Evolutionary conservation across 2,888 invertebrate species (phyloP), one percentile per base, ranked within the genome.

Genomic region (Melanostoma mellinum): DNA sequence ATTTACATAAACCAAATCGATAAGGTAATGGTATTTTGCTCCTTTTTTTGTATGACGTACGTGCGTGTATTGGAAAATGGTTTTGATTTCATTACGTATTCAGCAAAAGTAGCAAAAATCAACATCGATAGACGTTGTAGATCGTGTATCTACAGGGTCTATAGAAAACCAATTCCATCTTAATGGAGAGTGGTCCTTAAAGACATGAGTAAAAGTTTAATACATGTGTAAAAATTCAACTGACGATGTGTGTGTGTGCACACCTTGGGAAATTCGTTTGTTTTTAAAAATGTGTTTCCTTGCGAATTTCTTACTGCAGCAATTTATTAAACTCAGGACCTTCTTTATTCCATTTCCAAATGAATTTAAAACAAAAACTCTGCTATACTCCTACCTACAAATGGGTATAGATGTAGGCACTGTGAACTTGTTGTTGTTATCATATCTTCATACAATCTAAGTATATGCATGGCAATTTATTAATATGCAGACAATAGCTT

Each of bases 1-100:
- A 84, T 84, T 84, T 84, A 84, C 84, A 84, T 84, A 84, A 84
- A 78, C 78, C 84, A 61, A 84, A 84, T 84, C 84, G 78, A 84
- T 84, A 84, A 79, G 84, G 78, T 75, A 84, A 84, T 79, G 78
- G 84, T 75, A 84, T 79, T 78, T 71, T 84, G 84, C 78, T 84
- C 84, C 78, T 84, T 84, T 84, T 78, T 75, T 63, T 63, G 63
- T 79, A 69, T 75, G 75, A 84, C 79, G 84, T 79, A 84, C 84
- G 84, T 84, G 84, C 69, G 84, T 84, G 84, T 84, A 84, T 84
- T 84, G 74, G 84, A 79, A 75, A 84, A 74, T 84, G 78, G 78
- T 67, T 79, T 71, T 78, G 84, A 84, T 84, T 84, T 79, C 84
- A 84, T 84, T 84, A 72, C 55, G 84, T 84, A 84, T 84, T 84